Percentiles rank a stretch among this genome's conserved stretches.
phyloP scores from a whole-genome alignment of 2,888 invertebrate genomes.

The Parapristionchus giblindavisi region DNA sequence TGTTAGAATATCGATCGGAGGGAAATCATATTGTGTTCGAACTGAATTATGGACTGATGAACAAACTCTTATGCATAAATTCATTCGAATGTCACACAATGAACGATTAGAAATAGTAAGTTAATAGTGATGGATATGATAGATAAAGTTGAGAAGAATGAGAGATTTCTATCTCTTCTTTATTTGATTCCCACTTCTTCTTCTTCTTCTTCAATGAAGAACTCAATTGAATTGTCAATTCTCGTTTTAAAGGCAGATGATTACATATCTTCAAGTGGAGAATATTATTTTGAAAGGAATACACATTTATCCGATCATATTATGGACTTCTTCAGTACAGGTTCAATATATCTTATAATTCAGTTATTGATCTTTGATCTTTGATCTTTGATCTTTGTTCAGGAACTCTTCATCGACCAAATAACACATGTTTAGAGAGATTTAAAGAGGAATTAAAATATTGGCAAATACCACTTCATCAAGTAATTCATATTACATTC shows the following conservation, averaged over 20 bases:
- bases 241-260: constrained; percentile 58
- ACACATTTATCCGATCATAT: constrained; percentile 62
- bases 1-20: constrained; percentile 61
- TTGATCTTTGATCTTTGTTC: constrained; percentile 14
- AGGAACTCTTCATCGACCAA: constrained; percentile 55
- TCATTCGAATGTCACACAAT: constrained; percentile 52
- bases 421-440: constrained; percentile 61
- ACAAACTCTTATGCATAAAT: constrained; percentile 53
- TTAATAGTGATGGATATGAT: neutral
- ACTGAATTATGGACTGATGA: constrained; percentile 53
- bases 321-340: constrained; percentile 66
- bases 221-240: constrained; percentile 31
- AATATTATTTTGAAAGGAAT: constrained; percentile 68
- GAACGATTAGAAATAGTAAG: constrained; percentile 41
- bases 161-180: neutral
- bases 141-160: neutral
- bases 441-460: constrained; percentile 67
- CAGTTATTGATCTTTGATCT: neutral
- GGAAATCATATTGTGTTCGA: constrained; percentile 61
- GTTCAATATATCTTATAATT: constrained; percentile 34
- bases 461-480: constrained; percentile 60
- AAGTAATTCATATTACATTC: constrained; percentile 43
- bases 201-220: neutral
- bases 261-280: constrained; percentile 54
- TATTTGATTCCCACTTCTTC: constrained; percentile 3